Base-by-base conservation (phyloP, 2,888 invertebrate genomes). In the Miltochrista miniata region DNA sequence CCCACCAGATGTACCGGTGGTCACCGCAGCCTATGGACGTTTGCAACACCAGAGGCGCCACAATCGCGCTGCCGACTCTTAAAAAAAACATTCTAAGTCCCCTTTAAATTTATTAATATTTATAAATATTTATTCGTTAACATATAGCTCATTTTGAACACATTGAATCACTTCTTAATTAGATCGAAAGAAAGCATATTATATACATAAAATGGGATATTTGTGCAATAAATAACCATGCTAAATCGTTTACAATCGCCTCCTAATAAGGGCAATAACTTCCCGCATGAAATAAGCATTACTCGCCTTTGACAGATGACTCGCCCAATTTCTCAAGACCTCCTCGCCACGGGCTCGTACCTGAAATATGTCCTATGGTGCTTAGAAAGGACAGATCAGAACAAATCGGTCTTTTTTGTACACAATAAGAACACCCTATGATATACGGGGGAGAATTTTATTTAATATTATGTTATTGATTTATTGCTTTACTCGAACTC, bases 391-490 rank as follows among this genome's bases (percentile, higher is more conserved):
- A 53, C 43, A 60, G 68, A 41, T 72, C 85, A 63, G 29, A 38
- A 41, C 54, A 70, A 38, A 59, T 47, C 79, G 85, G 87, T 61
- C 76, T 72, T 78, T 81, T 81, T 79, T 79, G 74, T 74, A 74
- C 70, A 79, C 65, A 68, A 67, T 67, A 50, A 51, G 60, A 56
- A 78, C 76, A 74, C 77, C 72, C 73, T 79, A 72, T 82, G 83
- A 87, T 86, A 84, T 85, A 86, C 79, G 80, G 71, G 72, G 76
- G 79, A 77, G 80, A 83, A 85, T 86, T 69, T 87, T 87, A 88
- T 89, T 87, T 85, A 87, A 89, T 88, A 89, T 85, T 76, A 76
- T 73, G 72, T 77, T 86, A 88, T 88, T 87, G 88, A 89, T 88
- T 88, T 89, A 88, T 88, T 68, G 76, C 72, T 70, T 52, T 69